A percentile compares a stretch with the other conserved stretches of the same genome.
Evolutionary conservation across 2,113 vertebrate genomes (phyloP).

Genomic region (Hyperopisus bebe): DNA sequence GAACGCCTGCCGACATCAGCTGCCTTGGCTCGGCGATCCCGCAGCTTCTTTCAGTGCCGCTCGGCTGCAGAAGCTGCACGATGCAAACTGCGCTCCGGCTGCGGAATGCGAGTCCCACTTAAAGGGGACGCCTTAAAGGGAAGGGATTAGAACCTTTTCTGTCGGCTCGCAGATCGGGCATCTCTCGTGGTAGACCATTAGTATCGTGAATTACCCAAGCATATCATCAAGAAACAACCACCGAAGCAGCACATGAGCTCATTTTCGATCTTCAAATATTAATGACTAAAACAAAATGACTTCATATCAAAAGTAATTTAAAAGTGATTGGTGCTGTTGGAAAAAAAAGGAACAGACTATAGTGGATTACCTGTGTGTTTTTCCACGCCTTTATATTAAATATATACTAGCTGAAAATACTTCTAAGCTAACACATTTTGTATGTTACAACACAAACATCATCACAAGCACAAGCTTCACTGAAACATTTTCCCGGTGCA

Average conservation of each 20-base stretch:
- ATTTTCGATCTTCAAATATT: background rate
- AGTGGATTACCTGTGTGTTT: background rate
- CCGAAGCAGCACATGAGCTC: background rate
- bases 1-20: background rate
- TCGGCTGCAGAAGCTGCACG: background rate
- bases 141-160: background rate
- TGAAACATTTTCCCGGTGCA: background rate
- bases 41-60: background rate
- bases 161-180: background rate
- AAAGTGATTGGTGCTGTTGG: background rate
- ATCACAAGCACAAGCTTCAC: background rate
- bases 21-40: background rate
- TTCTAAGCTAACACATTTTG: background rate
- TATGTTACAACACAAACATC: background rate
- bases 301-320: background rate
- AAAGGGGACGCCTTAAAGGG: background rate
- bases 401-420: background rate
- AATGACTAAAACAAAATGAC: background rate
- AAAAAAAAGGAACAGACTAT: background rate
- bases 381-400: background rate
- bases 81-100: background rate
- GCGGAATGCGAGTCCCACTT: background rate
- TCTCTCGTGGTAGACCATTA: background rate
- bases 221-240: background rate
- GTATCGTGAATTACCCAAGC: background rate